Percentiles rank a stretch among this genome's conserved stretches.
These are phyloP conservation scores for Carapus acus DNA, from an alignment of 2,797 vertebrate genomes.

Conservation along the genomic window DNA sequence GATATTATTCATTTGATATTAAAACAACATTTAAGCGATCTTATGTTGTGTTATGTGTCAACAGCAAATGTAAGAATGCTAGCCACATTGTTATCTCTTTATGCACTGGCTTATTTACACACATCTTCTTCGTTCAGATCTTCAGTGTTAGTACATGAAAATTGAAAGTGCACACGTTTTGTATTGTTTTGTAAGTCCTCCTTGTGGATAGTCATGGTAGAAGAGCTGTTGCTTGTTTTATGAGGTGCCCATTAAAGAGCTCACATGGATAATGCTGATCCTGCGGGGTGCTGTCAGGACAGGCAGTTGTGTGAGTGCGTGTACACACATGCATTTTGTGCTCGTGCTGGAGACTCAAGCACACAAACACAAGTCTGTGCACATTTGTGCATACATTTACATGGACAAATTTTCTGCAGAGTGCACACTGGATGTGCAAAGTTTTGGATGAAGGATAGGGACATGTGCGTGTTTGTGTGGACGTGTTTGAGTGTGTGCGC, in stretches of 20 bases:
- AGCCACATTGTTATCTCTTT: too few relatives aligned
- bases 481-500: constrained; percentile 15
- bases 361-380: constrained; percentile 19
- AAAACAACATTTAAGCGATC: too few relatives aligned
- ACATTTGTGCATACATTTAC: constrained; percentile 26
- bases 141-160: too few relatives aligned
- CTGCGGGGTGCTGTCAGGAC: constrained; percentile 49
- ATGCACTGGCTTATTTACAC: too few relatives aligned
- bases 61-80: too few relatives aligned
- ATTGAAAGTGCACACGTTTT: too few relatives aligned
- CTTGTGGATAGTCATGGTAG: constrained; percentile 53
- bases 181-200: constrained; percentile 70
- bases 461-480: constrained; percentile 13
- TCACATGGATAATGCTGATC: constrained; percentile 79
- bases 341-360: too few relatives aligned
- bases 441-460: constrained; percentile 36
- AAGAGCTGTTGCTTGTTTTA: constrained; percentile 72
- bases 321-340: constrained; percentile 13
- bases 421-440: constrained; percentile 24
- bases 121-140: too few relatives aligned
- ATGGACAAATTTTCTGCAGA: constrained; percentile 23
- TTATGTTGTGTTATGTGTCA: too few relatives aligned
- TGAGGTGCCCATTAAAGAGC: constrained; percentile 73
- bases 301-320: constrained; percentile 9
- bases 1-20: too few relatives aligned